phyloP scores from a whole-genome alignment of 2,797 vertebrate genomes.

The Limnodromus scolopaceus region DNA sequence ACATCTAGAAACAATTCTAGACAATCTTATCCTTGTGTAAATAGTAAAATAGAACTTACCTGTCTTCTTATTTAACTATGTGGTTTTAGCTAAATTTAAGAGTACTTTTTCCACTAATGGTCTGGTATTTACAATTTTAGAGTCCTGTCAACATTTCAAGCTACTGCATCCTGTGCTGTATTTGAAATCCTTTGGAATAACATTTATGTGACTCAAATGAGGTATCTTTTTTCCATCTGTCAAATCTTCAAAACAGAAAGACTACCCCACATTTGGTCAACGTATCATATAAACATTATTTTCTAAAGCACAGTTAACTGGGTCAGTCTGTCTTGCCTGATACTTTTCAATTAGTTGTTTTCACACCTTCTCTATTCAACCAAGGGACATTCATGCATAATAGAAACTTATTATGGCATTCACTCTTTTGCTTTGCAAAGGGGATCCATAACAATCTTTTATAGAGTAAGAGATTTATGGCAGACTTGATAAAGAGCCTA shows the following conservation, averaged over 20 bases:
- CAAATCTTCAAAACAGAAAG: not conserved
- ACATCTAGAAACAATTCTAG: not conserved
- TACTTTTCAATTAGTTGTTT: not conserved
- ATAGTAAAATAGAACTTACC: not conserved
- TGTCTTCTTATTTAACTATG: not conserved
- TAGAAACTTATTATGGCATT: not conserved
- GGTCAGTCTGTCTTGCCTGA: not conserved
- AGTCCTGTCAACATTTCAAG: not conserved
- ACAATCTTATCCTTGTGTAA: not conserved
- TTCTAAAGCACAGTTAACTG: not conserved
- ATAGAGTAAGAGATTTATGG: not conserved
- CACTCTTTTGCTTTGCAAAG: not conserved
- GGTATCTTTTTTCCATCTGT: not conserved
- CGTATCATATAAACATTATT: not conserved
- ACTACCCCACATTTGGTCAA: not conserved
- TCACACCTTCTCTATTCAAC: not conserved
- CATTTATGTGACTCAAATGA: not conserved
- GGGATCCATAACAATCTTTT: not conserved
- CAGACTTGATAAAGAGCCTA: not conserved
- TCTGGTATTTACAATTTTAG: not conserved
- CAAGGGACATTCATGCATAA: not conserved
- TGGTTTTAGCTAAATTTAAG: not conserved
- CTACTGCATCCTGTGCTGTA: not conserved
- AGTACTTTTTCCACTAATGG: not conserved
- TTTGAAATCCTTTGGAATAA: constrained; percentile 9